phyloP scores from a whole-genome alignment of 2,113 vertebrate species.

The Salvator merianae region DNA sequence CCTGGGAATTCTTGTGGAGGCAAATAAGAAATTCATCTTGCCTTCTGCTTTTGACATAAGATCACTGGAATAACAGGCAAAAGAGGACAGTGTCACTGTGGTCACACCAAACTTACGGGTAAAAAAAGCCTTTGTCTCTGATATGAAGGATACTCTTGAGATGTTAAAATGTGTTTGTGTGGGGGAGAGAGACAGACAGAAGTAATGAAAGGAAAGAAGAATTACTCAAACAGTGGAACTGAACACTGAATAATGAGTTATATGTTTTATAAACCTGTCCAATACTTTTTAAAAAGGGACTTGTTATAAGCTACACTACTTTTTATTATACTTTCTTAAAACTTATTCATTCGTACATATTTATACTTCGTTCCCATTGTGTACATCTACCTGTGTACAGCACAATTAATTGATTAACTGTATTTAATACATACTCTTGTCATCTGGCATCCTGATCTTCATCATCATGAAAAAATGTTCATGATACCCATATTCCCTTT shows the following conservation, averaged over 20 bases:
- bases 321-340: conserved; percentile 16
- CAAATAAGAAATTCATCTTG: not conserved
- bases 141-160: not conserved
- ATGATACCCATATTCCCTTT: conserved; percentile 13
- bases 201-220: not conserved
- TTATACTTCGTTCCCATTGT: not conserved
- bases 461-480: conserved; percentile 31
- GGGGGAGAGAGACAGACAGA: too few species aligned
- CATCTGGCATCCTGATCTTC: conserved; percentile 1
- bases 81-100: not conserved
- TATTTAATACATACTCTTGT: not conserved
- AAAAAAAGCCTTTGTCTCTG: not conserved
- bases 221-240: not conserved
- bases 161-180: too few species aligned
- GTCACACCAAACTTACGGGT: not conserved
- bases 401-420: not conserved
- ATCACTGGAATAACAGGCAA: not conserved
- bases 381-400: not conserved
- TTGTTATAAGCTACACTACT: not conserved
- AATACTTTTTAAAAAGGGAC: not conserved
- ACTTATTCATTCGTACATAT: not conserved
- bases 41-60: not conserved
- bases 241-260: not conserved
- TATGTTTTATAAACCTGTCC: not conserved
- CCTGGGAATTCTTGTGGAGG: not conserved